phyloP scores from a whole-genome alignment of 2,888 invertebrate genomes.

The Eustalomyia histrio region DNA sequence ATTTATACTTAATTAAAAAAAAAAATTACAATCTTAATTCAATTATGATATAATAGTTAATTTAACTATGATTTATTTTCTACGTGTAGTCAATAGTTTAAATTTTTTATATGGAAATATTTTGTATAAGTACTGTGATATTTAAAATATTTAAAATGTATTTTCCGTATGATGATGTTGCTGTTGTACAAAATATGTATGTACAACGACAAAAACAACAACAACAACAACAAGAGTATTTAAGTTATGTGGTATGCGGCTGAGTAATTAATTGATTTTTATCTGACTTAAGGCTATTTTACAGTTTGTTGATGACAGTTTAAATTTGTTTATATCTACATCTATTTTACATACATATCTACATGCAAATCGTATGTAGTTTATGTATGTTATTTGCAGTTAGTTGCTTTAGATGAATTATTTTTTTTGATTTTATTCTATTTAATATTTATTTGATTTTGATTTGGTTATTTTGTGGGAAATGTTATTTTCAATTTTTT shows the following conservation, averaged over 20 bases:
- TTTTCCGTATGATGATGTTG: constrained; percentile 4
- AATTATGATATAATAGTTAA: too few relatives aligned
- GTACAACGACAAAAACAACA: constrained; percentile 49
- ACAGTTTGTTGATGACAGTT: constrained; percentile 68
- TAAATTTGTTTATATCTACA: constrained; percentile 67
- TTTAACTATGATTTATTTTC: too few relatives aligned
- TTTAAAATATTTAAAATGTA: constrained; percentile 25
- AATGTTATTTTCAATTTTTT: background rate
- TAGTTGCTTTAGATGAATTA: background rate
- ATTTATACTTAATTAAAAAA: too few relatives aligned
- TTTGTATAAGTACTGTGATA: background rate
- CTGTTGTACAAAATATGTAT: constrained; percentile 19
- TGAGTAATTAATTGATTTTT: constrained; percentile 77
- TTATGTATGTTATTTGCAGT: background rate
- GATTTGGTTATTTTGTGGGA: constrained; percentile 1
- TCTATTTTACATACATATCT: background rate
- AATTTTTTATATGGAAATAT: background rate
- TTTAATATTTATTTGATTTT: constrained; percentile 53
- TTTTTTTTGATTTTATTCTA: constrained; percentile 51
- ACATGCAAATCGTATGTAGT: background rate
- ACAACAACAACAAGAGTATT: constrained; percentile 60
- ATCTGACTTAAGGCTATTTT: constrained; percentile 76
- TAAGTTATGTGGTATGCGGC: constrained; percentile 60
- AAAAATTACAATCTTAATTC: too few relatives aligned
- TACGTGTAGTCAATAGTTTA: background rate